Evolutionary conservation across 1,140 invertebrate species (phyloP).

Genomic region (Maniola jurtina): DNA sequence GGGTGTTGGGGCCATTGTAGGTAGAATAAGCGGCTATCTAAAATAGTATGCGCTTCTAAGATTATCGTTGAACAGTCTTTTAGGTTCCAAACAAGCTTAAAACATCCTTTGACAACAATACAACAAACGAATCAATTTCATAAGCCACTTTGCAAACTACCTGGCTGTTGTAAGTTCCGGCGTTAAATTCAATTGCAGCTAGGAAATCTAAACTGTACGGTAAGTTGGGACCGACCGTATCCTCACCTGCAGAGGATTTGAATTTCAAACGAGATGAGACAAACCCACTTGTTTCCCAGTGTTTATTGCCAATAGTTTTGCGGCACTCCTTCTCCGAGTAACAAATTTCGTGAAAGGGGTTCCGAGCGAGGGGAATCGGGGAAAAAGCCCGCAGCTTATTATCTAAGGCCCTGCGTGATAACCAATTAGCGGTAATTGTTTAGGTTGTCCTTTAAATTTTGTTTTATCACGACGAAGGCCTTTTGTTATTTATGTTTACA

Average conservation of each 20-base stretch:
- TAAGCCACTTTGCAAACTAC: slow-evolving; percentile 46
- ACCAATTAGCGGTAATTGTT: slow-evolving; percentile 32
- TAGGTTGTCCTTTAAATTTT: slow-evolving; percentile 27
- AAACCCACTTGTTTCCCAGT: slow-evolving; percentile 53
- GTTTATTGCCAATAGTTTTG: slow-evolving; percentile 58
- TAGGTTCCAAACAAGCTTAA: neutral
- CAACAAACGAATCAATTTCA: slow-evolving; percentile 21
- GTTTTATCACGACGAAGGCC: slow-evolving; percentile 15
- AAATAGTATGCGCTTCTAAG: too few species aligned
- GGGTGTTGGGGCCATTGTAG: too few species aligned
- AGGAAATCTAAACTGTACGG: slow-evolving; percentile 60
- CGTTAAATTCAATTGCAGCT: slow-evolving; percentile 64
- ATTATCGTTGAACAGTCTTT: neutral
- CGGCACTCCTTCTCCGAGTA: slow-evolving; percentile 25
- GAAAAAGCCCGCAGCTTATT: slow-evolving; percentile 26
- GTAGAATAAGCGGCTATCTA: too few species aligned
- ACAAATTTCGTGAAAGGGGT: slow-evolving; percentile 27
- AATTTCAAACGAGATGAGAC: slow-evolving; percentile 70
- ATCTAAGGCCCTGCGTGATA: slow-evolving; percentile 20
- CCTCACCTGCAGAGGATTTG: slow-evolving; percentile 66
- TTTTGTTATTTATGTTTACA: slow-evolving; percentile 19
- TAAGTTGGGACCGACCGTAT: slow-evolving; percentile 59
- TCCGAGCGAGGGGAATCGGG: slow-evolving; percentile 15
- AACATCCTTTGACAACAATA: slow-evolving; percentile 21
- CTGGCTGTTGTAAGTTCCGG: slow-evolving; percentile 40